Base-by-base conservation (phyloP, 2,888 invertebrate genomes). In the Cerceris ruficornis region DNA sequence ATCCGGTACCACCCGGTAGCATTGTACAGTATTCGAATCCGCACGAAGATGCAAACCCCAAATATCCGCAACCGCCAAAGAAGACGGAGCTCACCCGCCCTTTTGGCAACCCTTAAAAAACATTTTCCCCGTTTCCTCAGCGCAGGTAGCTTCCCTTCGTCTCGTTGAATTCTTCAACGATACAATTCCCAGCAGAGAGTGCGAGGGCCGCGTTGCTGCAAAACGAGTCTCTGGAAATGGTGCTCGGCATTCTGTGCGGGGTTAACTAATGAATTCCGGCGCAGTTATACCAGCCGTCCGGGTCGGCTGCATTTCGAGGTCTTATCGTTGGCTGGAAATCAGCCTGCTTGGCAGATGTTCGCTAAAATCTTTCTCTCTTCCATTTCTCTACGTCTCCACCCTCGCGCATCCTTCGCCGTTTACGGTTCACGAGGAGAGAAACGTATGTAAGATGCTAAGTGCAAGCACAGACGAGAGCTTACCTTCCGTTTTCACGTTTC, bases 271-370 rank as follows among this genome's bases (percentile, higher is more conserved):
- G 86, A 86, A 86, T 86, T 84, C 86, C 81, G 82, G 72, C 76
- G 77, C 67, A 76, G 80, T 80, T 85, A 75, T 76, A 67, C 69
- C 54, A 60, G 73, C 57, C 71, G 59, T 57, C 73, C 66, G 73
- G 75, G 61, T 72, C 81, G 69, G 64, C 65, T 61, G 80, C 82
- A 75, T 83, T 82, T 83, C 83, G 81, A 75, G 80, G 84, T 84
- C 87, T 87, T 88, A 88, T 88, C 87, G 84, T 78, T 79, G 81
- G 84, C 70, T 85, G 85, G 82, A 86, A 82, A 88, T 87, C 87
- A 84, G 86, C 85, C 85, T 84, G 82, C 80, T 83, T 76, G 86
- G 87, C 88, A 88, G 87, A 88, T 88, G 87, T 85, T 87, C 81
- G 77, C 81, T 74, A 73, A 84, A 88, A 86, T 62, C 61, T 65